Evolutionary conservation across 2,797 vertebrate species (phyloP).

Genomic region (Acanthornis magna): DNA sequence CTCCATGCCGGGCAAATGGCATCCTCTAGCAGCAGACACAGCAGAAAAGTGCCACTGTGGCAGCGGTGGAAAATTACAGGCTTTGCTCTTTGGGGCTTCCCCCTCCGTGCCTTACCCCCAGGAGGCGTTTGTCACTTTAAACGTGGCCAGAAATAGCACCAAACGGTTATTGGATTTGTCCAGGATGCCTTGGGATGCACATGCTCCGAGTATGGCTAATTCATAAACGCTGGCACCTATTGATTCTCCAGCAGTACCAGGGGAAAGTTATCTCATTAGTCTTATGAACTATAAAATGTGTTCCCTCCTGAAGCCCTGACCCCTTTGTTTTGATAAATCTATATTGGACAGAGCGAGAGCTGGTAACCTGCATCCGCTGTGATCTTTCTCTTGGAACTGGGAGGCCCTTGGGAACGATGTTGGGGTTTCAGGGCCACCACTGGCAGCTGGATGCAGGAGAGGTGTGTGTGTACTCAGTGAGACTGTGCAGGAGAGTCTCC

Average conservation of each 20-base stretch:
- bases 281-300: constrained; percentile 33
- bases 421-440: neutral
- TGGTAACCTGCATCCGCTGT: constrained; percentile 75
- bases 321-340: constrained; percentile 79
- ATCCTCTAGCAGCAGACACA: neutral
- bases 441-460: neutral
- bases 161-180: constrained; percentile 20
- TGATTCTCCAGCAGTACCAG: constrained; percentile 16
- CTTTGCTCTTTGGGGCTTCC: constrained; percentile 38
- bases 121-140: constrained; percentile 32
- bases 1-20: accelerated
- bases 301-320: constrained; percentile 58
- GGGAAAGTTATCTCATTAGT: constrained; percentile 60
- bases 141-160: neutral
- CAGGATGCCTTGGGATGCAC: neutral
- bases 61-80: neutral
- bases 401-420: neutral
- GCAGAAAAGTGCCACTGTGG: neutral
- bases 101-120: neutral
- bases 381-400: constrained; percentile 68
- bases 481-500: accelerated
- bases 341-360: constrained; percentile 70
- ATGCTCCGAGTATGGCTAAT: constrained; percentile 9
- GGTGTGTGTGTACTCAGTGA: accelerated
- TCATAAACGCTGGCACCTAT: constrained; percentile 52